phyloP scores from a whole-genome alignment of 1,140 invertebrate species.

The Melitaea cinxia region DNA sequence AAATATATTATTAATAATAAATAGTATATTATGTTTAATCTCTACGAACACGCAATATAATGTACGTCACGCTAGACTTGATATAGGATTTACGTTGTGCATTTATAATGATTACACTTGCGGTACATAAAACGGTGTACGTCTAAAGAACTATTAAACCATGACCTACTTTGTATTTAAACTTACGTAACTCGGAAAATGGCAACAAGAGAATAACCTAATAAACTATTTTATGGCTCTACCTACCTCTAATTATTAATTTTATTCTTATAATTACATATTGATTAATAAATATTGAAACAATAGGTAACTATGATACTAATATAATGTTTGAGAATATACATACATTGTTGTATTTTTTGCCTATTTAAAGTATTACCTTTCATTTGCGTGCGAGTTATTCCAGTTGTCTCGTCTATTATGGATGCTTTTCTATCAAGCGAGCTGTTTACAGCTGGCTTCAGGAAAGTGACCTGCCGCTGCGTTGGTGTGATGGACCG shows the following conservation, averaged over 20 bases:
- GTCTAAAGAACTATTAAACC: background rate
- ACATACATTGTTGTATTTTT: too few species aligned
- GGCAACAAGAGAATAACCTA: too few species aligned
- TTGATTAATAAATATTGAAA: too few species aligned
- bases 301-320: too few species aligned
- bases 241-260: too few species aligned
- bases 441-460: conserved; percentile 66
- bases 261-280: too few species aligned
- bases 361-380: conserved; percentile 65
- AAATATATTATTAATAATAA: background rate
- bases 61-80: background rate
- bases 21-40: background rate
- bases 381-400: conserved; percentile 90
- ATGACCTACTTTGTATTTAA: background rate
- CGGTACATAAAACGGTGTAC: background rate
- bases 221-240: too few species aligned
- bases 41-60: background rate
- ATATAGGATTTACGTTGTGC: background rate
- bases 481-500: conserved; percentile 51
- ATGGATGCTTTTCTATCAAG: conserved; percentile 74
- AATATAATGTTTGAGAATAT: too few species aligned
- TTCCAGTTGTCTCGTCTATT: conserved; percentile 82
- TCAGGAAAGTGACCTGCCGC: conserved; percentile 72
- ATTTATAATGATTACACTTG: background rate
- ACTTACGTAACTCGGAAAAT: background rate